Percentiles rank a stretch among this genome's conserved stretches.
Conservation (phyloP, 2,113 vertebrate genomes). For the Heteronetta atricapilla region DNA sequence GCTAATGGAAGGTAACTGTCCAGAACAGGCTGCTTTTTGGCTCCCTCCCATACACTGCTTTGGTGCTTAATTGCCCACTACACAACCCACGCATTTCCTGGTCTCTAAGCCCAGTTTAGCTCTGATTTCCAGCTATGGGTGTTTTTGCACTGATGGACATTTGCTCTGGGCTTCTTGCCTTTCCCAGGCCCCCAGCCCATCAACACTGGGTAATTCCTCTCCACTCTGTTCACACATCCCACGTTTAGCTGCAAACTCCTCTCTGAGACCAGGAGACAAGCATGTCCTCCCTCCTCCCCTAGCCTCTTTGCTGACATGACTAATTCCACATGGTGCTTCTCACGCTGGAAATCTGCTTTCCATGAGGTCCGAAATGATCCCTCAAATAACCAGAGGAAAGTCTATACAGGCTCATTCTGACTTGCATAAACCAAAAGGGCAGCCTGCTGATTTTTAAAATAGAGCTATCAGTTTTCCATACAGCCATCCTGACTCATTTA, state of each 20-base stretch:
- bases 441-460: background rate
- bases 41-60: background rate
- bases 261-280: background rate
- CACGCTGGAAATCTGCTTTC: background rate
- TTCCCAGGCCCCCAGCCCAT: background rate
- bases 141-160: background rate
- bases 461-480: background rate
- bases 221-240: fast-evolving
- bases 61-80: background rate
- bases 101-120: background rate
- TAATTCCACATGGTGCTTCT: background rate
- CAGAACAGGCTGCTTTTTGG: background rate
- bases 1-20: background rate
- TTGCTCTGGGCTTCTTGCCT: background rate
- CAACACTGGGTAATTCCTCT: background rate
- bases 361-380: background rate
- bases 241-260: background rate
- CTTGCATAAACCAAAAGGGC: background rate
- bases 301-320: background rate
- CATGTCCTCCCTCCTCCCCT: background rate
- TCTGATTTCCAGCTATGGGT: background rate
- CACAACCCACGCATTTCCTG: background rate
- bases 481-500: background rate
- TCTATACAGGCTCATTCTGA: background rate
- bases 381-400: background rate